Conservation (phyloP, 2,888 invertebrate species). For the Chaitophorus viminalis region DNA sequence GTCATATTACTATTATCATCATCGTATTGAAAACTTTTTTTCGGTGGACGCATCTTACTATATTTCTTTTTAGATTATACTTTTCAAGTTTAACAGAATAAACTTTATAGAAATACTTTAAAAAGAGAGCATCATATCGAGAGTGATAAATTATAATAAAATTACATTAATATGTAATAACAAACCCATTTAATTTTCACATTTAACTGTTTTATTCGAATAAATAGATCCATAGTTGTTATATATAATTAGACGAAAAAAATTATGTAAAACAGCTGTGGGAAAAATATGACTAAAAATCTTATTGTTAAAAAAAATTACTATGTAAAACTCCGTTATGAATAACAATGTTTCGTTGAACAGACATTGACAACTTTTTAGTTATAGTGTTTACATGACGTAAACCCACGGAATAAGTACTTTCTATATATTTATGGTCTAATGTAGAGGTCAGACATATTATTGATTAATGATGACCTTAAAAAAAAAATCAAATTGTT, state of each 20-base stretch:
- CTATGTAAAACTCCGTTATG: background rate
- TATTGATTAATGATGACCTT: slow-evolving; percentile 22
- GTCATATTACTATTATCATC: no score
- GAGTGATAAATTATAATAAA: no score
- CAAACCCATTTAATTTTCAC: no score
- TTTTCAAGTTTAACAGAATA: background rate
- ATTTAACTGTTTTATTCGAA: background rate
- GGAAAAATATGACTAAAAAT: background rate
- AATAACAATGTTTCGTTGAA: slow-evolving; percentile 28
- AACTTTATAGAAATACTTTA: background rate
- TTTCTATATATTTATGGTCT: slow-evolving; percentile 36
- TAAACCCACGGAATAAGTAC: slow-evolving; percentile 20
- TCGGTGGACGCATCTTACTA: no score
- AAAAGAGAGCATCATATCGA: no score
- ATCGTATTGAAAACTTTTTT: no score
- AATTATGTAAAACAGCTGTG: background rate
- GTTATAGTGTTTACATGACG: slow-evolving; percentile 19
- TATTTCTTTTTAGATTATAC: background rate
- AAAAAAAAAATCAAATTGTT: background rate
- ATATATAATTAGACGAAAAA: background rate
- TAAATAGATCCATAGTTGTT: background rate
- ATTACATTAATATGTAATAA: no score
- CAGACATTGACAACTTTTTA: slow-evolving; percentile 31
- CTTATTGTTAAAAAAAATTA: background rate
- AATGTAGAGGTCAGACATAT: slow-evolving; percentile 11